phyloP scores from a whole-genome alignment of 1,140 invertebrate genomes.

The Platyura marginata region DNA sequence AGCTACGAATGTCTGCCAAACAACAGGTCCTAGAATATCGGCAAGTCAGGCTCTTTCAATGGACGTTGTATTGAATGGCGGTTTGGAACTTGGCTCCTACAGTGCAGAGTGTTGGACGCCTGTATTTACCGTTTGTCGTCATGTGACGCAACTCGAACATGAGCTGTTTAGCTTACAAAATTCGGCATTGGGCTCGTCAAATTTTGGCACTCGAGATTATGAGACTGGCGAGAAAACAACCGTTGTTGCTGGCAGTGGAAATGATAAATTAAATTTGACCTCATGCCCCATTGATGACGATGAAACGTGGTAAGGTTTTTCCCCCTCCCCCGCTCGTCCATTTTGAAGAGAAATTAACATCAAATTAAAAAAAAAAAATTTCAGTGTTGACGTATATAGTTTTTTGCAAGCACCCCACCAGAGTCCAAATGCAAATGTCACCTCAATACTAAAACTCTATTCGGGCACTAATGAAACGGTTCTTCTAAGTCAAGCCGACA shows the following conservation, averaged over 20 bases:
- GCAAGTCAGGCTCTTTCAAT: slow-evolving; percentile 78
- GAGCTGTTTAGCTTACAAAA: slow-evolving; percentile 57
- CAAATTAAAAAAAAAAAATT: slow-evolving; percentile 15
- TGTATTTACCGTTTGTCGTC: slow-evolving; percentile 79
- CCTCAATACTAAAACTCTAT: slow-evolving; percentile 21
- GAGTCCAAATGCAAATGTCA: slow-evolving; percentile 31
- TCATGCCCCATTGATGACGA: slow-evolving; percentile 39
- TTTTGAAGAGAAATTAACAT: neutral
- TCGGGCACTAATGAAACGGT: slow-evolving; percentile 35
- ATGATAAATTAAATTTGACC: slow-evolving; percentile 24
- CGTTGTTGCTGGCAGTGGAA: slow-evolving; percentile 10
- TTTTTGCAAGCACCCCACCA: slow-evolving; percentile 54
- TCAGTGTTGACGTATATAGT: slow-evolving; percentile 62
- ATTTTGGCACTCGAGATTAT: slow-evolving; percentile 22
- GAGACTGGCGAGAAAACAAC: slow-evolving; percentile 23
- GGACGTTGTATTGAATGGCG: slow-evolving; percentile 55
- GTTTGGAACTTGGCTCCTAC: slow-evolving; percentile 77
- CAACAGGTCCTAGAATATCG: slow-evolving; percentile 47
- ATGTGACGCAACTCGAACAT: slow-evolving; percentile 76
- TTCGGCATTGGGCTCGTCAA: slow-evolving; percentile 23
- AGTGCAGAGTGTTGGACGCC: slow-evolving; percentile 84
- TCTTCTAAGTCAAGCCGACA: slow-evolving; percentile 57
- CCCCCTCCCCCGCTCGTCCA: neutral
- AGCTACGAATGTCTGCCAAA: slow-evolving; percentile 22
- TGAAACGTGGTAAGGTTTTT: slow-evolving; percentile 43